Evolutionary conservation across 1,140 invertebrate species (phyloP).

Genomic region (Drosophila nasuta): DNA sequence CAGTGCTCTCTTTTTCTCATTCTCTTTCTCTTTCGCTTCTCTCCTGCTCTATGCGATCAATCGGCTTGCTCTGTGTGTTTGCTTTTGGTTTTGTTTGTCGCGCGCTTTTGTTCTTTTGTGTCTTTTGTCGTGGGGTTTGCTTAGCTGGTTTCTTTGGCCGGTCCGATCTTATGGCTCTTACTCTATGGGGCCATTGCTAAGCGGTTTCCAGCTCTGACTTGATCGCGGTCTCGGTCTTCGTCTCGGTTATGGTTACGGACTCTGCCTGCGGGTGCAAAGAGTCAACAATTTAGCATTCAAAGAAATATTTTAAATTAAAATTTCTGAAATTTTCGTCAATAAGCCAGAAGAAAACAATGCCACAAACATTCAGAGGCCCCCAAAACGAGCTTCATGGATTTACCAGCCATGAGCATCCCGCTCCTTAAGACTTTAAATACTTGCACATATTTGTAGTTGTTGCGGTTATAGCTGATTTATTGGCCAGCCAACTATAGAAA

Average conservation of each 20-base stretch:
- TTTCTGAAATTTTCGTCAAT: slow-evolving; percentile 84
- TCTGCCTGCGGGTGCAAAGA: slow-evolving; percentile 70
- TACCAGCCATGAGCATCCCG: slow-evolving; percentile 15
- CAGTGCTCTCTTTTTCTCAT: slow-evolving; percentile 23
- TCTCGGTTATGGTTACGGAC: background rate
- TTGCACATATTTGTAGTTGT: slow-evolving; percentile 67
- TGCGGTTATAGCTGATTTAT: slow-evolving; percentile 65
- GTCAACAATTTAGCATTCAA: slow-evolving; percentile 84
- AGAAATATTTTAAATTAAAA: slow-evolving; percentile 85
- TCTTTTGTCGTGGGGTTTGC: slow-evolving; percentile 74
- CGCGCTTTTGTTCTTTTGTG: slow-evolving; percentile 82
- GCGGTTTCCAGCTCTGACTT: slow-evolving; percentile 19
- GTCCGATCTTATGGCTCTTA: slow-evolving; percentile 17
- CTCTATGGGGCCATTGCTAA: slow-evolving; percentile 35
- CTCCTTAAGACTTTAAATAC: slow-evolving; percentile 62
- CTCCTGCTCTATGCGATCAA: slow-evolving; percentile 18
- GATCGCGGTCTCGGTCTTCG: background rate
- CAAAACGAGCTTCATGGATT: slow-evolving; percentile 31
- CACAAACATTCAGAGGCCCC: slow-evolving; percentile 20
- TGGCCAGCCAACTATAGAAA: slow-evolving; percentile 17
- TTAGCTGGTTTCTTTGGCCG: slow-evolving; percentile 70
- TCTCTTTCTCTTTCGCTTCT: slow-evolving; percentile 18
- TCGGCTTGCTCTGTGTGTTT: slow-evolving; percentile 52
- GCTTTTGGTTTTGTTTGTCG: slow-evolving; percentile 79
- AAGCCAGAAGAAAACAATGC: slow-evolving; percentile 73